phyloP scores from a whole-genome alignment of 2,888 invertebrate genomes.

The Epirrhoe alternata region DNA sequence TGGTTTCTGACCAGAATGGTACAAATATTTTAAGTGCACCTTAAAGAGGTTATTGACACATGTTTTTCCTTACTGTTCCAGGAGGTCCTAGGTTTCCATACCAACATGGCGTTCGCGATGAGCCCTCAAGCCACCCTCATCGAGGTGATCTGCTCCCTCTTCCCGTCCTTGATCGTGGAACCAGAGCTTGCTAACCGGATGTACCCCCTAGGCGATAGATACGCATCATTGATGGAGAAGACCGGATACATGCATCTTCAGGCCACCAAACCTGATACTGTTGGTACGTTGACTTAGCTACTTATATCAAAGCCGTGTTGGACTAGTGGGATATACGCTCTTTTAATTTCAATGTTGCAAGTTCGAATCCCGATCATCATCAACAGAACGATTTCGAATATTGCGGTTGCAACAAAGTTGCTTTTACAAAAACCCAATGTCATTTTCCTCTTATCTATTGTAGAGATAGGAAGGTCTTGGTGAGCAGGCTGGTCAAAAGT shows the following conservation, averaged over 20 bases:
- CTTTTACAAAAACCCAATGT: no score
- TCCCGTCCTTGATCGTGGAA: constrained; percentile 85
- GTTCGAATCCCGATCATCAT: no score
- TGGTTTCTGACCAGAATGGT: no score
- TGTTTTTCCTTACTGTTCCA: constrained; percentile 45
- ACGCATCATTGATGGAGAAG: constrained; percentile 54
- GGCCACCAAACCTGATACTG: constrained; percentile 94
- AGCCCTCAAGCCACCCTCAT: constrained; percentile 50
- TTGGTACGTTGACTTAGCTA: constrained; percentile 50
- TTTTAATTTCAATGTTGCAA: no score
- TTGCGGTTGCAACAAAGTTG: no score
- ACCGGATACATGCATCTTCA: constrained; percentile 88
- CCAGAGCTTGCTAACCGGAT: constrained; percentile 55
- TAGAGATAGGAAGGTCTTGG: no score
- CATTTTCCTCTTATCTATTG: no score
- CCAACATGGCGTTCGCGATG: constrained; percentile 85
- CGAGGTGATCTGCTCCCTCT: constrained; percentile 77
- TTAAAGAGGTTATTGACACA: no score
- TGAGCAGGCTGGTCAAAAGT: no score
- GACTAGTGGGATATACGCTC: no score
- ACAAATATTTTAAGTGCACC: no score
- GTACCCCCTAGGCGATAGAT: constrained; percentile 57
- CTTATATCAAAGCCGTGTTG: neutral
- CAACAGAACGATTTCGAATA: no score
- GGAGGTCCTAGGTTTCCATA: constrained; percentile 81